A percentile compares a stretch with the other conserved stretches of the same genome.
These are phyloP conservation scores for Tinea pellionella DNA, from an alignment of 2,888 invertebrate species.

Conservation along the genomic window DNA sequence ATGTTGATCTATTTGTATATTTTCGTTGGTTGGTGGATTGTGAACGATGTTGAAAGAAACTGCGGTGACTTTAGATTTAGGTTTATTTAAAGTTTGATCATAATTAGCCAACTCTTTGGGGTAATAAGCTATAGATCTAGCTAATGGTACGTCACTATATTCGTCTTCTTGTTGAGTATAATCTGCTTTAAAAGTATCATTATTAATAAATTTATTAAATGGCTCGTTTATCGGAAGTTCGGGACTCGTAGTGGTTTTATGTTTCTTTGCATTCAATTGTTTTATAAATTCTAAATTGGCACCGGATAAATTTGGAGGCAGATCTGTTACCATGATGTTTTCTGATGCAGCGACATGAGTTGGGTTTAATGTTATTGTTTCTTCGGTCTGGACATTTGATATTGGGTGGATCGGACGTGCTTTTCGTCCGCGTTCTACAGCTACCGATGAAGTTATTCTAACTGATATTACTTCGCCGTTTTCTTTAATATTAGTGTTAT, in stretches of 20 bases:
- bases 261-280: conserved; percentile 55
- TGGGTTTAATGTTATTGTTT: conserved; percentile 18
- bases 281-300: conserved; percentile 63
- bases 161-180: conserved; percentile 22
- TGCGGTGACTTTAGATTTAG: conserved; percentile 42
- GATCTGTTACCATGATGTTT: conserved; percentile 37
- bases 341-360: conserved; percentile 34
- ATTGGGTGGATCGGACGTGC: too few relatives aligned
- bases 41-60: conserved; percentile 55
- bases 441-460: conserved; percentile 71
- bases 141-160: conserved; percentile 32
- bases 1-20: conserved; percentile 22
- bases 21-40: conserved; percentile 29
- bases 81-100: conserved; percentile 33
- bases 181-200: conserved; percentile 28
- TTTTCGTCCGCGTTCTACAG: conserved; percentile 58
- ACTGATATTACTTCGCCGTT: conserved; percentile 64
- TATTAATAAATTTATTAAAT: conserved; percentile 63
- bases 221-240: conserved; percentile 36
- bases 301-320: conserved; percentile 48
- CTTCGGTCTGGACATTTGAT: conserved; percentile 19
- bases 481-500: conserved; percentile 20
- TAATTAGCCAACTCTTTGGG: conserved; percentile 34
- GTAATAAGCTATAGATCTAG: conserved; percentile 33
- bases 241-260: conserved; percentile 32